These are phyloP conservation scores for Adelosebastes latens DNA, from an alignment of 2,797 vertebrate species.

Conservation along the genomic window DNA sequence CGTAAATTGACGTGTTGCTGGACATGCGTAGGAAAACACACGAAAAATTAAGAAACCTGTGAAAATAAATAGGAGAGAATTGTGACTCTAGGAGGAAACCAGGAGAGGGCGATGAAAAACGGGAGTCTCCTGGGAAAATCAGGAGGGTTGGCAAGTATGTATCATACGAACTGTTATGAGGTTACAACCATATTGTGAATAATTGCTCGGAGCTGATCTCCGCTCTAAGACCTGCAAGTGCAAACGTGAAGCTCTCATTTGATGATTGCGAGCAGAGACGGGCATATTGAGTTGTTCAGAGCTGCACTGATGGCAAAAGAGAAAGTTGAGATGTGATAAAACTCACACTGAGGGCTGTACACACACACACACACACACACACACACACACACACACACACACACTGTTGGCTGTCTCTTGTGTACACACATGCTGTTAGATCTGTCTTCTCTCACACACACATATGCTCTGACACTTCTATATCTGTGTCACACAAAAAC, in stretches of 20 bases:
- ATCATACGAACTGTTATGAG: too few relatives aligned
- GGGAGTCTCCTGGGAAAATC: too few relatives aligned
- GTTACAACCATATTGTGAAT: neutral
- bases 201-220: neutral
- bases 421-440: neutral
- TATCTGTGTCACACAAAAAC: neutral
- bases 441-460: neutral
- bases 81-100: too few relatives aligned
- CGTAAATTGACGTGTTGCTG: too few relatives aligned
- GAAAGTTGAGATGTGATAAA: conserved; percentile 8
- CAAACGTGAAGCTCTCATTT: neutral
- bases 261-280: neutral
- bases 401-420: neutral
- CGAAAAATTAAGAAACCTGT: too few relatives aligned
- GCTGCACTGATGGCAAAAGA: neutral
- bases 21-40: fast-evolving
- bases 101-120: too few relatives aligned
- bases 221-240: neutral
- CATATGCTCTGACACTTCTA: conserved; percentile 4
- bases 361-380: neutral
- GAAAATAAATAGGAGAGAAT: too few relatives aligned
- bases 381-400: neutral
- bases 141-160: too few relatives aligned
- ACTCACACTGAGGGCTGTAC: neutral
- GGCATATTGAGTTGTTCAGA: neutral